These are phyloP conservation scores for Therioaphis trifolii DNA, from an alignment of 2,888 invertebrate species.

Conservation along the genomic window DNA sequence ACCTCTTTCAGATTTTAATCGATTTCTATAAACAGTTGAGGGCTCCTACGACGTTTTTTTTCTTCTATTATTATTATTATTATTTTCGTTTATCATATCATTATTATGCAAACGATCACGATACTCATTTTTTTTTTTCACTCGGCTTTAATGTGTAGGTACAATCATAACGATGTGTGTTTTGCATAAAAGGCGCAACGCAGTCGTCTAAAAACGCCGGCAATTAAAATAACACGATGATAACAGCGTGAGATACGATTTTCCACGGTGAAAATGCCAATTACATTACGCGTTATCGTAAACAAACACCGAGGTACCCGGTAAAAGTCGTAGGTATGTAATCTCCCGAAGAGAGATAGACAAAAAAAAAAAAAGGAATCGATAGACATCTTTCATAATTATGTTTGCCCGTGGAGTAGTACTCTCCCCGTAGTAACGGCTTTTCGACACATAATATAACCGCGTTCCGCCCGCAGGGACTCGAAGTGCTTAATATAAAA, in stretches of 20 bases:
- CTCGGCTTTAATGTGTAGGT: neutral
- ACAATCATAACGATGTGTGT: neutral
- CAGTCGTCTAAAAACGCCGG: neutral
- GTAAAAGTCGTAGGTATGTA: too few species aligned
- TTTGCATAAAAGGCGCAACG: neutral
- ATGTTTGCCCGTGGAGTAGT: neutral
- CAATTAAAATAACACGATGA: constrained; percentile 19
- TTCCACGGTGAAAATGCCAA: neutral
- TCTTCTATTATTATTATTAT: neutral
- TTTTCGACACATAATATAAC: neutral
- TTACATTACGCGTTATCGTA: too few species aligned
- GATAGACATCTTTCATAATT: neutral
- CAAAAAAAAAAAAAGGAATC: constrained; percentile 1
- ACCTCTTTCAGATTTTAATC: neutral
- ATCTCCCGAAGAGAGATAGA: neutral
- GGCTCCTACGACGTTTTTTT: neutral
- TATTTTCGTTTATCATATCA: too few species aligned
- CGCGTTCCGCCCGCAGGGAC: constrained; percentile 14
- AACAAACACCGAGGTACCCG: too few species aligned
- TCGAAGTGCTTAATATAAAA: neutral
- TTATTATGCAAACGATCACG: neutral
- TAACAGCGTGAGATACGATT: neutral
- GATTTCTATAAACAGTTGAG: neutral
- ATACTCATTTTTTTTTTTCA: neutral
- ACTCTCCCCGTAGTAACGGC: constrained; percentile 10